A percentile compares a stretch with the other conserved stretches of the same genome.
These are phyloP conservation scores for Chloroceryle aenea DNA, from an alignment of 2,113 vertebrate species.

Conservation along the genomic window DNA sequence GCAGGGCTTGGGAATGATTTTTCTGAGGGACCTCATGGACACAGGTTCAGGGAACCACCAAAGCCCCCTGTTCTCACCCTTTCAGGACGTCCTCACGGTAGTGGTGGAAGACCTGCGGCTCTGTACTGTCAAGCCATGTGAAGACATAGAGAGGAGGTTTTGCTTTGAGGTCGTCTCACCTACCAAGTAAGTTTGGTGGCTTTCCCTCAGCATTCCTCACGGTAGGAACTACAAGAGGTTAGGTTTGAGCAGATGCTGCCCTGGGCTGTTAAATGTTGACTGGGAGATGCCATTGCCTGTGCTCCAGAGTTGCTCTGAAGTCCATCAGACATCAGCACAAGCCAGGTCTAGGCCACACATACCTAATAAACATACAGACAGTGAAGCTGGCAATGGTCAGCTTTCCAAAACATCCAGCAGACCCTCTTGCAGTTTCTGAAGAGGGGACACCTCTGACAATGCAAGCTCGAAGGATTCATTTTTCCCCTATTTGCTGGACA, in stretches of 20 bases:
- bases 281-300: background rate
- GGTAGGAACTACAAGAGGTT: background rate
- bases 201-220: background rate
- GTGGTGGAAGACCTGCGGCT: conserved; percentile 96
- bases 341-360: background rate
- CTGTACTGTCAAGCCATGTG: conserved; percentile 93
- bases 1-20: background rate
- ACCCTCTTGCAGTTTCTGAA: background rate
- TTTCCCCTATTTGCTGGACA: background rate
- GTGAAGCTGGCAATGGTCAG: background rate
- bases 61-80: background rate
- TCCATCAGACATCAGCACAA: background rate
- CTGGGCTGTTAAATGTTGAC: background rate
- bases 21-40: background rate
- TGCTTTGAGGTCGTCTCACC: conserved; percentile 98
- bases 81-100: conserved; percentile 91
- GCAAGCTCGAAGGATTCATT: background rate
- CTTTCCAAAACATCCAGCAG: background rate
- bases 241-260: background rate
- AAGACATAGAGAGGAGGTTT: conserved; percentile 96
- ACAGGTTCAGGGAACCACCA: background rate
- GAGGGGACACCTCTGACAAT: background rate
- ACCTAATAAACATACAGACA: background rate
- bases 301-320: background rate
- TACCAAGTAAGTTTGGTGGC: conserved; percentile 85